Conservation (phyloP, 2,888 invertebrate species). For the Gryllus longicercus region DNA sequence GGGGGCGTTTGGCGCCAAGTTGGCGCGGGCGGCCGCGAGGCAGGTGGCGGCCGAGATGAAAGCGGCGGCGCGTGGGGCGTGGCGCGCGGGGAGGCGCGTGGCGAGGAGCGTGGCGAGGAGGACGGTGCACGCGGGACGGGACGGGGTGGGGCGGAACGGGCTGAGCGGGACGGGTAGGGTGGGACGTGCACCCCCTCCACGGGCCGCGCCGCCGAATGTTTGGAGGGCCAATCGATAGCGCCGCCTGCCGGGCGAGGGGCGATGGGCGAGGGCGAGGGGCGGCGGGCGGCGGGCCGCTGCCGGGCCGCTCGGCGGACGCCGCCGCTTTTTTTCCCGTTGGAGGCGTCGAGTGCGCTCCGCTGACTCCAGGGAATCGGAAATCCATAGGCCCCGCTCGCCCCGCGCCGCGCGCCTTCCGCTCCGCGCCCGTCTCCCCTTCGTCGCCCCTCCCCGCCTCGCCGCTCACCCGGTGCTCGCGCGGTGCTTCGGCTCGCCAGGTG, state of each 20-base stretch:
- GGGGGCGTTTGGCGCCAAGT: too few species aligned
- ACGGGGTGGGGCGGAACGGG: background rate
- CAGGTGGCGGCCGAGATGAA: too few species aligned
- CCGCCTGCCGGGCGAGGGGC: background rate
- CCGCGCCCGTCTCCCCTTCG: too few species aligned
- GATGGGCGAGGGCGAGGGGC: background rate
- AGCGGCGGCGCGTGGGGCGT: too few species aligned
- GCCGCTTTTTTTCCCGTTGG: background rate
- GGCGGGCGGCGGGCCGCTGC: background rate
- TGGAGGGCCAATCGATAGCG: background rate
- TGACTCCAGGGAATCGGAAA: slow-evolving; percentile 6
- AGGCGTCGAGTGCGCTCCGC: background rate
- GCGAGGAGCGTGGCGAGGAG: too few species aligned
- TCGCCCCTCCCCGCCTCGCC: background rate
- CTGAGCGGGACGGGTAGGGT: background rate
- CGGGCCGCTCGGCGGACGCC: background rate
- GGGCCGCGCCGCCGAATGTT: background rate
- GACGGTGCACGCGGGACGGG: background rate
- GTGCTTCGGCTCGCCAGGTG: background rate
- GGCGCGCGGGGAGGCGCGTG: too few species aligned
- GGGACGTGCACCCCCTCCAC: background rate
- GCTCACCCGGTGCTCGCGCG: background rate
- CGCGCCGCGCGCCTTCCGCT: too few species aligned
- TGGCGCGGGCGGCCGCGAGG: too few species aligned
- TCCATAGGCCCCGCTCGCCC: background rate